Conservation (phyloP, 1,140 invertebrate species). For the Ridgeia piscesae region DNA sequence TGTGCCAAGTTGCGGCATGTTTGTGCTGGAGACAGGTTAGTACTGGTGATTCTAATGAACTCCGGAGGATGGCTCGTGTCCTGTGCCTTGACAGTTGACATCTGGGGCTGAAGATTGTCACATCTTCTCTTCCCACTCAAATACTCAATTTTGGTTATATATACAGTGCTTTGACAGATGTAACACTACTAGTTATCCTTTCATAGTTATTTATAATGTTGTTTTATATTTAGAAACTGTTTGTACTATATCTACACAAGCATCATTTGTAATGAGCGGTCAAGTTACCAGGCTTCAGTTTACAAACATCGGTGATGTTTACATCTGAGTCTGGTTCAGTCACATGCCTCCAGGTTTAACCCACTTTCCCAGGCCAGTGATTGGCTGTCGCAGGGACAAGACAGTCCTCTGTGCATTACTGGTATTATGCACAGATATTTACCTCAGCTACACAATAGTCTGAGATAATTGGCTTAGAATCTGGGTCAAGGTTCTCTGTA, state of each 20-base stretch:
- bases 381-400: neutral
- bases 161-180: neutral
- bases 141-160: neutral
- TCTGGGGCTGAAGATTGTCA: neutral
- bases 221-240: neutral
- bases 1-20: neutral
- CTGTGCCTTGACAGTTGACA: neutral
- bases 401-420: neutral
- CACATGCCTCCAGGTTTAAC: neutral
- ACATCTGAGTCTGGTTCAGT: too few species aligned
- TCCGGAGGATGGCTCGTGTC: neutral
- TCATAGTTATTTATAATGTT: neutral
- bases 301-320: neutral
- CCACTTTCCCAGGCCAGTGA: neutral
- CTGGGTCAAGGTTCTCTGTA: neutral
- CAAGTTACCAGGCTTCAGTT: neutral
- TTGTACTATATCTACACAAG: neutral
- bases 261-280: neutral
- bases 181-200: neutral
- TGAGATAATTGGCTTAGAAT: neutral
- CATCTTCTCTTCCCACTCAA: neutral
- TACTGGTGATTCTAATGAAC: neutral
- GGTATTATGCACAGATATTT: neutral
- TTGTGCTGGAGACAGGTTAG: neutral
- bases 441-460: neutral